Percentiles rank a stretch among this genome's conserved stretches.
Conservation (phyloP, 92 coral and sea anemone species). For the Epizoanthus rinbou region DNA sequence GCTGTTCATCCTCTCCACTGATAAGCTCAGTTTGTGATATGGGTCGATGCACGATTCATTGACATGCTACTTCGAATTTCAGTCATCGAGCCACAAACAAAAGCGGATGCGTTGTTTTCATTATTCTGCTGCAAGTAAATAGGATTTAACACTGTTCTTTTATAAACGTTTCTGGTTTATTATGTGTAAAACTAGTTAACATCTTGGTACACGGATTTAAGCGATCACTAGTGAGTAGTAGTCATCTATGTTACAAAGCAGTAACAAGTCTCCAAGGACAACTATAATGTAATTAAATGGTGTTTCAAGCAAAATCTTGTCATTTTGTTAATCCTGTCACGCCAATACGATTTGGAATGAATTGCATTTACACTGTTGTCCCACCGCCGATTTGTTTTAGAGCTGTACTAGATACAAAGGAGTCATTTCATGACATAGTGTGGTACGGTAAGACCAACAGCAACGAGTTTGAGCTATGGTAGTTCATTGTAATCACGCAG, state of each 20-base stretch:
- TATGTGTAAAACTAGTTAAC: no score
- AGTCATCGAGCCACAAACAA: neutral
- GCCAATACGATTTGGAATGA: no score
- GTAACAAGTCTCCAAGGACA: constrained; percentile 8
- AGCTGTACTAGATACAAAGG: no score
- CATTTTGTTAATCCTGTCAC: neutral
- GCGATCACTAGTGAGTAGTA: neutral
- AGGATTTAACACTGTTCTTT: constrained; percentile 2
- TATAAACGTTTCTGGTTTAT: neutral
- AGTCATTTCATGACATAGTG: no score
- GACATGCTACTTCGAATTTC: neutral
- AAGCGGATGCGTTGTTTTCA: constrained; percentile 6
- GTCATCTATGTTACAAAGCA: constrained; percentile 4
- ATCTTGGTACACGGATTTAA: no score
- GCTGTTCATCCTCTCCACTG: neutral
- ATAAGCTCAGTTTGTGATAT: no score
- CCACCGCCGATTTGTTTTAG: no score
- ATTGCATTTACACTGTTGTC: no score
- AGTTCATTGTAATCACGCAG: no score
- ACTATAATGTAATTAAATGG: neutral
- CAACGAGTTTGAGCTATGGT: no score
- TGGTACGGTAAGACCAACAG: no score
- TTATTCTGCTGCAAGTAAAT: constrained; percentile 18
- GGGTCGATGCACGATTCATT: neutral
- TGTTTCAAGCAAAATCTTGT: neutral